These are phyloP conservation scores for Zaprionus africanus DNA, from an alignment of 1,140 invertebrate species.

Conservation along the genomic window DNA sequence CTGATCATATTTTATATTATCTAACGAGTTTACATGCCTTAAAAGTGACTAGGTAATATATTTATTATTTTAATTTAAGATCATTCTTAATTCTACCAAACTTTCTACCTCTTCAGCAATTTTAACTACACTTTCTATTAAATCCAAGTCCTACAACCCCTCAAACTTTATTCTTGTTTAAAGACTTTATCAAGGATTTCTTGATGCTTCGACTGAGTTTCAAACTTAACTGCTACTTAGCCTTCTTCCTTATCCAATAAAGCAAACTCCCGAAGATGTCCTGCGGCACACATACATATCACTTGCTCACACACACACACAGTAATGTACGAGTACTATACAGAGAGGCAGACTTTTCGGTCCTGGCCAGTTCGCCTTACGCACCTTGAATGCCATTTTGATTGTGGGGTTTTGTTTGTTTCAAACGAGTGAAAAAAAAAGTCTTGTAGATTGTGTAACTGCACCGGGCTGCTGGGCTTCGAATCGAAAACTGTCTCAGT, in stretches of 20 bases:
- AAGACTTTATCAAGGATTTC: no score
- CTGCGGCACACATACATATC: neutral
- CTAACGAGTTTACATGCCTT: no score
- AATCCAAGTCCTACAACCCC: no score
- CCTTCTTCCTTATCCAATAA: neutral
- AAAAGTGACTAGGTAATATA: no score
- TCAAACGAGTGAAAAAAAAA: slow-evolving; percentile 41
- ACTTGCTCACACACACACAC: slow-evolving; percentile 8
- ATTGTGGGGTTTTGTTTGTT: slow-evolving; percentile 28
- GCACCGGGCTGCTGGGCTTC: slow-evolving; percentile 39
- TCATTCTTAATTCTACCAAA: no score
- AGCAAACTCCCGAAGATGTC: neutral
- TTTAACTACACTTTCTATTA: no score
- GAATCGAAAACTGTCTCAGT: slow-evolving; percentile 69
- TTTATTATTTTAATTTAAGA: no score
- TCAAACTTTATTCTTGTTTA: no score
- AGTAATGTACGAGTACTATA: no score
- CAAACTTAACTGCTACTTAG: neutral
- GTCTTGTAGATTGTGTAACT: slow-evolving; percentile 35
- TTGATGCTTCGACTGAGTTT: neutral
- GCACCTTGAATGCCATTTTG: slow-evolving; percentile 81
- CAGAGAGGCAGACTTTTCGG: neutral
- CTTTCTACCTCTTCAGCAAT: no score
- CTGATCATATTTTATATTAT: no score
- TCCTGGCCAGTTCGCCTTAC: slow-evolving; percentile 35